Base-by-base conservation (phyloP, 1,140 invertebrate genomes). In the Uloborus diversus region DNA sequence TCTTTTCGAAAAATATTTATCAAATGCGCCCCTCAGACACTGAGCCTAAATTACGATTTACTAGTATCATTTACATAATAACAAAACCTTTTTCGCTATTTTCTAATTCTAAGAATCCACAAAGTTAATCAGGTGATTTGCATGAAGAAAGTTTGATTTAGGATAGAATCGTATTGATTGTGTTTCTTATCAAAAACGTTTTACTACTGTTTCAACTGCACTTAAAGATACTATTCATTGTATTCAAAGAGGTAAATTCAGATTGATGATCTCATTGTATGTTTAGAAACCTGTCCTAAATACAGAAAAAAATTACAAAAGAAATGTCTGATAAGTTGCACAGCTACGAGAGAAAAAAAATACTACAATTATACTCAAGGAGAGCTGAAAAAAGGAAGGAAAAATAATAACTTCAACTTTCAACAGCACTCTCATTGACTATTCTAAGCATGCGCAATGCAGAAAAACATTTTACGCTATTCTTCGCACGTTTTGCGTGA, bases 181-280 rank as follows among this genome's bases (percentile, higher is more conserved):
- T 42, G 17, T 42, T 42, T 13, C 17, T 42, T 13, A 17, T 1
- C 9, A 42, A 42, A 42, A 42, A 42, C 9, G 17, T 42, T 42
- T 9, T 13, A 42, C 9, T 42, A 42, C 17, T 17, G 9, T 5
- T 59, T 61, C 57, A 47, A 61, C 42, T 73, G 47, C 23, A 49
- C 14, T 28, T 59, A 61, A 61, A 73, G 27, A 73, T 35, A 61
- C 42, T 73, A 61, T 73, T 69, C 56, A 61, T 61, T 61, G 56
- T 73, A 73, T 61, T 61, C 53, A 61, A 61, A 61, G 42, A 33
- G 27, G 1, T 27, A 59, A 42, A 59, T 61, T 27, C 25, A 56
- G 30, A 70, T 70, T 42, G 51, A 70, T 35, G 49, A 70, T 57
- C 57, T 56, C 68, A 51, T 56, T 57, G 49, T 70, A 20, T 70